phyloP scores from a whole-genome alignment of 23 tunicate genomes.

The Halocynthia roretzi region DNA sequence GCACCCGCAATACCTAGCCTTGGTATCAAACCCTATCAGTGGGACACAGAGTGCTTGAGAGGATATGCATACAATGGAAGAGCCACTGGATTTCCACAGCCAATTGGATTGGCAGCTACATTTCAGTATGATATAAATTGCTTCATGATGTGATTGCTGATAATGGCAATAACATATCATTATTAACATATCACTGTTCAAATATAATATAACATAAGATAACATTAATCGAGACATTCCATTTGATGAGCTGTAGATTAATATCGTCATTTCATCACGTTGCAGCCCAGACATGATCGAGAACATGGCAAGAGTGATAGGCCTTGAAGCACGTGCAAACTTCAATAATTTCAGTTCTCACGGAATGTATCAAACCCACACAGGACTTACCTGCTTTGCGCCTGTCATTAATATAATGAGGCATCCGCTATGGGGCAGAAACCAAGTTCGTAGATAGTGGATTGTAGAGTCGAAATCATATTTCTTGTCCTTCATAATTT shows the following conservation, averaged over 20 bases:
- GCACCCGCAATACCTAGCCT: constrained; percentile 78
- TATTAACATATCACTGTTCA: background rate
- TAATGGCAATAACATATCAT: background rate
- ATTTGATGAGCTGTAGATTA: too few relatives aligned
- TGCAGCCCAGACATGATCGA: constrained; percentile 40
- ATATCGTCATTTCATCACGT: background rate
- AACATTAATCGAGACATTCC: too few relatives aligned
- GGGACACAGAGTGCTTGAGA: constrained; percentile 82
- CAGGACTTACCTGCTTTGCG: constrained; percentile 78
- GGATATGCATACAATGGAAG: constrained; percentile 42
- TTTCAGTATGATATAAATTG: constrained; percentile 33
- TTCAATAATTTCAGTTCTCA: constrained; percentile 39
- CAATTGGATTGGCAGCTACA: constrained; percentile 85
- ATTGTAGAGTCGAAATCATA: background rate
- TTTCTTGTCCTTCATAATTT: background rate
- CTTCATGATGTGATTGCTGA: background rate
- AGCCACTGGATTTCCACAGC: constrained; percentile 69
- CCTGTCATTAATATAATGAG: constrained; percentile 89
- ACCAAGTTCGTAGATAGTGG: constrained; percentile 46
- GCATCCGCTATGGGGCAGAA: constrained; percentile 94
- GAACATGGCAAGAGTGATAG: constrained; percentile 47
- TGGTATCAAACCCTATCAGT: constrained; percentile 62
- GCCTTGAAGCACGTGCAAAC: constrained; percentile 81
- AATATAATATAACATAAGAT: background rate
- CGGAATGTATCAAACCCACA: constrained; percentile 62